Evolutionary conservation across 2,113 vertebrate species (phyloP), one percentile per base, ranked within the genome.

Genomic region (Ophthalmolycus amberensis): DNA sequence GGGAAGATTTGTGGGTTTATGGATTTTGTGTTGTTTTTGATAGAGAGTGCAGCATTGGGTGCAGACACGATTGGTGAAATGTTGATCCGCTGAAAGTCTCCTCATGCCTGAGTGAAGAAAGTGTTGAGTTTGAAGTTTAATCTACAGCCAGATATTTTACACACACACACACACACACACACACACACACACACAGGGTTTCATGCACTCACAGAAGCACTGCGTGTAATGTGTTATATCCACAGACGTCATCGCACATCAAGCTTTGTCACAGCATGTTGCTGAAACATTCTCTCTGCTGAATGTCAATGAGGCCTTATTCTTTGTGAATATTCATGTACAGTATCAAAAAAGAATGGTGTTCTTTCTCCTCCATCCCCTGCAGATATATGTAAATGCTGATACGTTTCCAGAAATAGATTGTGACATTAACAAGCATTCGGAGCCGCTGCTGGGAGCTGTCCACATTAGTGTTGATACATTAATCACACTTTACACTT

Each of bases 311-410:
- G 74, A 91, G 67, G 29, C 29, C 59, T 29, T 62, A 4, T 70
- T 83, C 83, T 89, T 80, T 84, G 72, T 91, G 84, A 91, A 93
- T 92, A 92, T 92, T 88, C 88, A 91, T 91, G 83, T 89, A 76
- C 68, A 64, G 66, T 74, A 88, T 85, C 71, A 88, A 88, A 90
- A 88, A 79, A 86, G 79, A 88, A 86, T 48, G 5, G 50, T 15
- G 22, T 84, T 82, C 42, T 64, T 84, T 91, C 69, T 80, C 65
- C 46, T 86, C 73, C 14, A 27, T 74, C 79, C 85, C 82, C 83
- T 66, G 72, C 82, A 88, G 83, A 84, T 76, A 75, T 77, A 75
- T 84, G 75, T 73, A 90, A 89, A 91, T 93, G 91, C 78, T 90
- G 89, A 91, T 91, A 77, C 58, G 68, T 27, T 77, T 80, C 89